Evolutionary conservation across 2,888 invertebrate genomes (phyloP).

Genomic region (Teleogryllus oceanicus): DNA sequence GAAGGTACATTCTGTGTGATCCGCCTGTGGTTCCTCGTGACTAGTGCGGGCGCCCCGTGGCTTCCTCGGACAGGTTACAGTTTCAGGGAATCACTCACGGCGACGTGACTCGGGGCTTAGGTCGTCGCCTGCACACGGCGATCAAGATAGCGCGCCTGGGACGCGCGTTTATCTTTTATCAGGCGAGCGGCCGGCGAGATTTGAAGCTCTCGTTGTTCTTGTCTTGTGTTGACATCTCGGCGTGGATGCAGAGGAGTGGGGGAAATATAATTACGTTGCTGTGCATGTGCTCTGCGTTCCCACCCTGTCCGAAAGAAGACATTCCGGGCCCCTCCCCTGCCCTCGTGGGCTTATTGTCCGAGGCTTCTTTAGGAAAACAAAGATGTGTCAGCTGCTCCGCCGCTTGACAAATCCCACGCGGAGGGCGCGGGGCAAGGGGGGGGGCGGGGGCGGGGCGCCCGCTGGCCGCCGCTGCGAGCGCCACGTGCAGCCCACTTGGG

Average conservation of each 20-base stretch:
- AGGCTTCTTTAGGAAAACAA: neutral
- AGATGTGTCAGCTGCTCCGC: neutral
- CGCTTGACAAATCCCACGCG: neutral
- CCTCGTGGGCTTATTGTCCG: neutral
- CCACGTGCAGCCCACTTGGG: neutral
- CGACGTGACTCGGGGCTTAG: neutral
- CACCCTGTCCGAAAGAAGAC: neutral
- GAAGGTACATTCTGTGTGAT: neutral
- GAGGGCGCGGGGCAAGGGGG: neutral
- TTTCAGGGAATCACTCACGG: neutral
- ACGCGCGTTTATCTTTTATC: constrained; percentile 10
- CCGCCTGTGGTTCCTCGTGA: too few relatives aligned
- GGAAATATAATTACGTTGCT: neutral
- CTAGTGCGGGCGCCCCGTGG: neutral
- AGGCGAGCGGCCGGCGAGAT: neutral
- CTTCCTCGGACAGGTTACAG: neutral
- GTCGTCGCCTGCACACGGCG: neutral
- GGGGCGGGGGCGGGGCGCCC: neutral
- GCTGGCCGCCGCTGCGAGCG: too few relatives aligned
- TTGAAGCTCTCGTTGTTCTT: constrained; percentile 3
- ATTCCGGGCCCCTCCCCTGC: neutral
- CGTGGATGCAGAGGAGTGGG: neutral
- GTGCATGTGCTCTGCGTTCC: constrained; percentile 4
- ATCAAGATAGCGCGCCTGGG: neutral
- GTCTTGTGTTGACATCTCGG: neutral